A percentile compares a stretch with the other conserved stretches of the same genome.
Evolutionary conservation across 1,140 invertebrate genomes (phyloP).

Genomic region (Daktulosphaira vitifoliae): DNA sequence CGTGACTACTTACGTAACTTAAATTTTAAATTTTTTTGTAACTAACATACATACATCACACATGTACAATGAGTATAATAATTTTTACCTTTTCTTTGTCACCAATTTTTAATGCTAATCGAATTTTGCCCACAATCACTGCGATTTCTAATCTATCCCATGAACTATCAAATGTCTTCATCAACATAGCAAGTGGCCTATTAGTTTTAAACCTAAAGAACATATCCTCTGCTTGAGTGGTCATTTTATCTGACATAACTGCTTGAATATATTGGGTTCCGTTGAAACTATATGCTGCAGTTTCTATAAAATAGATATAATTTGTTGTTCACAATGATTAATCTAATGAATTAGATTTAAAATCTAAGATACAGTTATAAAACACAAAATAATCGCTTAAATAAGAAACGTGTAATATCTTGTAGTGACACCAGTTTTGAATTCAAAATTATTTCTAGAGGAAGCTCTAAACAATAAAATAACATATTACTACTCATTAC

Average conservation of each 20-base stretch:
- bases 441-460: too few relatives aligned
- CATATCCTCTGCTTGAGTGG: constrained; percentile 86
- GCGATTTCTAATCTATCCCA: constrained; percentile 73
- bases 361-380: too few relatives aligned
- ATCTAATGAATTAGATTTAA: too few relatives aligned
- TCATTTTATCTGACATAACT: constrained; percentile 65
- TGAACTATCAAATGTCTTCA: constrained; percentile 66
- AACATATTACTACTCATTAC: too few relatives aligned
- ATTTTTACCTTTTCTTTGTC: constrained; percentile 68
- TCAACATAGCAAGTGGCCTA: constrained; percentile 59
- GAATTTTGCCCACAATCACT: constrained; percentile 67
- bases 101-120: constrained; percentile 70
- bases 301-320: constrained; percentile 52
- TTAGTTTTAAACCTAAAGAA: constrained; percentile 78
- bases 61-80: background rate
- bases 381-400: too few relatives aligned
- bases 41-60: background rate
- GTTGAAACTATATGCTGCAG: constrained; percentile 77
- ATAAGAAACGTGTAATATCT: too few relatives aligned
- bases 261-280: constrained; percentile 78
- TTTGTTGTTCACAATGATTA: background rate
- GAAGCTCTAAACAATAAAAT: too few relatives aligned
- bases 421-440: too few relatives aligned
- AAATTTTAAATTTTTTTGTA: background rate
- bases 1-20: too few relatives aligned